Evolutionary conservation across 1,140 invertebrate genomes (phyloP), one percentile per base, ranked within the genome.

Genomic region (Trigoniulus corallinus): DNA sequence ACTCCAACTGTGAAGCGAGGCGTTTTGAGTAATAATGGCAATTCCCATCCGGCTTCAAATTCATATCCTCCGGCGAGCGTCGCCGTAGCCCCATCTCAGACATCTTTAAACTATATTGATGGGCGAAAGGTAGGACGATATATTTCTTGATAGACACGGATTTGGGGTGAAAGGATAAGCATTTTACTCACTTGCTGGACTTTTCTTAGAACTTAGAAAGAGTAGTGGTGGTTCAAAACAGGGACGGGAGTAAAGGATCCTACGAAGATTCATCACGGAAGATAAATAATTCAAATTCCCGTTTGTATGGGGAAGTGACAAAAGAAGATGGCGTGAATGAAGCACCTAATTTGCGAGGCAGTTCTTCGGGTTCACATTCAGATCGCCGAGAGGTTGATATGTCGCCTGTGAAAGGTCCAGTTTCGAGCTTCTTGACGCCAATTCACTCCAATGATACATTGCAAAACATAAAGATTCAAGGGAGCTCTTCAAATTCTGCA

Each of bases 31-130:
- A 7, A 7, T 34, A 7, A 34, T 34, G 29, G 15, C 29, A 15
- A 34, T 34, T 34, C 29, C 15, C 29, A 34, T 34, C 15, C 29
- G 15, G 7, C 29, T 7, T 34, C 29, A 34, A 7, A 34, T 7
- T 34, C 29, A 7, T 34, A 55, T 44, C 65, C 67, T 22, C 67
- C 68, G 13, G 66, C 67, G 12, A 64, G 68, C 43, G 67, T 68
- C 40, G 68, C 67, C 50, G 68, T 69, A 50, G 67, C 68, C 3
- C 68, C 68, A 27, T 69, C 67, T 25, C 66, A 64, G 44, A 56
- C 61, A 34, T 34, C 15, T 48, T 26, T 43, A n/a, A 24, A 34
- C 21, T 47, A 53, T 2, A 44, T 26, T 42, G 40, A 51, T 2
- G 41, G 49, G 2, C 44, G 49, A 29, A 56, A 53, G 54, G 48